Conservation (phyloP, 2,797 vertebrate species). For the Pangasius mekongensis region DNA sequence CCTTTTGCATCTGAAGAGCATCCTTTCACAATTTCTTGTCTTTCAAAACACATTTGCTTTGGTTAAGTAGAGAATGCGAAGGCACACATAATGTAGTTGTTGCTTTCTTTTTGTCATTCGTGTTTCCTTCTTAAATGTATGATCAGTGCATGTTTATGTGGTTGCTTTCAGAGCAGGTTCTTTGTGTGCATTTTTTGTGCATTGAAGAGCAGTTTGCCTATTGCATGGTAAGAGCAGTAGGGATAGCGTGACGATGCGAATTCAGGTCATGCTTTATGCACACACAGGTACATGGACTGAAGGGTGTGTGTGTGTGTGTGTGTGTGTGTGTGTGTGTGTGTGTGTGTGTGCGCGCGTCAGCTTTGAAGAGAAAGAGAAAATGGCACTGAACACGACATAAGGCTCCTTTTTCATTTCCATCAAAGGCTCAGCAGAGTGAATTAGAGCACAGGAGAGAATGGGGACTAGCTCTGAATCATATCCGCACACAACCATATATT, state of each 20-base stretch:
- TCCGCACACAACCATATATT: background rate
- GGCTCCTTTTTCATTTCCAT: conserved; percentile 31
- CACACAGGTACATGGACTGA: conserved; percentile 23
- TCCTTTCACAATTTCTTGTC: background rate
- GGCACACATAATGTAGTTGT: conserved; percentile 8
- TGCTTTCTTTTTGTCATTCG: conserved; percentile 2
- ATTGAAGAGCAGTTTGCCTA: conserved; percentile 16
- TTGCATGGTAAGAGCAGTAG: conserved; percentile 15
- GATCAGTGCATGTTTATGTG: conserved; percentile 7
- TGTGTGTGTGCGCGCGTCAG: background rate
- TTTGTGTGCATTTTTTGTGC: conserved; percentile 24
- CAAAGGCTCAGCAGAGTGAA: conserved; percentile 28
- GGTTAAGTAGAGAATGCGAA: background rate
- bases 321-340: conserved; percentile 12
- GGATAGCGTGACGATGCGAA: conserved; percentile 17
- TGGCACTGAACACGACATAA: conserved; percentile 8
- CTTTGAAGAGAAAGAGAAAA: conserved; percentile 36
- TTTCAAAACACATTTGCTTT: conserved; percentile 10
- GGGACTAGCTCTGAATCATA: background rate
- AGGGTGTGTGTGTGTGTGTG: background rate
- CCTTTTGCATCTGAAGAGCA: conserved; percentile 8
- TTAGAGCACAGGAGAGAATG: conserved; percentile 23
- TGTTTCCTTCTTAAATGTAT: background rate
- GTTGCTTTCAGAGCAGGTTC: conserved; percentile 5
- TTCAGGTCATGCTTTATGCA: conserved; percentile 46